Conservation (phyloP, 1,140 invertebrate species). For the Episyrphus balteatus region DNA sequence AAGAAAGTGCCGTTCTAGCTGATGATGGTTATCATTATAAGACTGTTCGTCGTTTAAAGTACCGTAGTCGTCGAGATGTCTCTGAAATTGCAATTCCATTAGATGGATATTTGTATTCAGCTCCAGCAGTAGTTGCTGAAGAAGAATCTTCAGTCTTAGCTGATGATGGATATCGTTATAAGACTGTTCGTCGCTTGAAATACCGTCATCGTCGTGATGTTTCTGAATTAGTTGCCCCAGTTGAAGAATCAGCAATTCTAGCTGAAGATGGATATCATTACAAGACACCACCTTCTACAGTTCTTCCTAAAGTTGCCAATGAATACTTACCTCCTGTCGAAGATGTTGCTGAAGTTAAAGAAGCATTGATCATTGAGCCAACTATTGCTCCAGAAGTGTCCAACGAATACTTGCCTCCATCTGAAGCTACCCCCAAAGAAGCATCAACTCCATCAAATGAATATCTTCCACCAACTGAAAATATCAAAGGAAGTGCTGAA, state of each 20-base stretch:
- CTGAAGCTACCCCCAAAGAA: constrained; percentile 9
- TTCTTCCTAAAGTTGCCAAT: too few species aligned
- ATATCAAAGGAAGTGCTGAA: background rate
- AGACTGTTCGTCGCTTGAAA: background rate
- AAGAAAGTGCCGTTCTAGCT: constrained; percentile 5
- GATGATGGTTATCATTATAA: constrained; percentile 23
- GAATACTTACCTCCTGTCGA: background rate
- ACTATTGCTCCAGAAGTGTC: background rate
- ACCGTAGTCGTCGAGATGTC: constrained; percentile 23
- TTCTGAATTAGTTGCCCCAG: background rate
- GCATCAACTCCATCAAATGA: background rate
- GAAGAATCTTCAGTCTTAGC: background rate
- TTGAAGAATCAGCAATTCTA: too few species aligned
- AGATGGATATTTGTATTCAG: background rate
- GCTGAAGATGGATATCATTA: too few species aligned
- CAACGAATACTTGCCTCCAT: constrained; percentile 23
- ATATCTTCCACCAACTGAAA: background rate
- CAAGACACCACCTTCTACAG: too few species aligned
- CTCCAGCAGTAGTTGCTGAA: background rate
- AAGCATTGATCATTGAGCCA: background rate
- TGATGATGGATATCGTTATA: background rate
- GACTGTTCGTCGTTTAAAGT: constrained; percentile 13
- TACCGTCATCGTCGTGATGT: constrained; percentile 1
- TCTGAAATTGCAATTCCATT: constrained; percentile 9
- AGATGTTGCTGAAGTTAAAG: background rate